Evolutionary conservation across 2,888 invertebrate species (phyloP).

Genomic region (Acleris laterana): DNA sequence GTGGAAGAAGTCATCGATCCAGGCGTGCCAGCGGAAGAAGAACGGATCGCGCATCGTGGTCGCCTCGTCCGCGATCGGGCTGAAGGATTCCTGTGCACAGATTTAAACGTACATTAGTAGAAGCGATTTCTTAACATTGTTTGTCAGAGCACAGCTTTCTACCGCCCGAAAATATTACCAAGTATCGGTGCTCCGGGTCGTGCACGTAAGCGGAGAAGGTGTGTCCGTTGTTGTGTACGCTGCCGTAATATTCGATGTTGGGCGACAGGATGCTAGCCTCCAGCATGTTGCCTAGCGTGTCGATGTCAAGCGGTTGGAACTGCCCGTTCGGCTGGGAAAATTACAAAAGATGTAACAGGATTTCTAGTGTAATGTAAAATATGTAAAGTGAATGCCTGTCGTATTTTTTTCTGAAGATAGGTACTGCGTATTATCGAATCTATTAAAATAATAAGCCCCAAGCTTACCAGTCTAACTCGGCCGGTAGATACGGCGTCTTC

Average conservation of each 20-base stretch:
- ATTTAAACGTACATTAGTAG: too few species aligned
- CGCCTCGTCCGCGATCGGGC: conserved; percentile 91
- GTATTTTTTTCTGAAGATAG: background rate
- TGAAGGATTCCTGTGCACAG: conserved; percentile 86
- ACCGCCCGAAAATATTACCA: conserved; percentile 71
- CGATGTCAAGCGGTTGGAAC: conserved; percentile 83
- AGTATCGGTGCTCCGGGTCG: conserved; percentile 88
- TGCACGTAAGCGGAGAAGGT: conserved; percentile 88
- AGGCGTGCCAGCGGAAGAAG: conserved; percentile 94
- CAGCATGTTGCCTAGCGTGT: conserved; percentile 89
- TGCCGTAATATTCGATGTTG: conserved; percentile 87
- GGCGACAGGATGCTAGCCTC: conserved; percentile 88
- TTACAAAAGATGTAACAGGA: background rate
- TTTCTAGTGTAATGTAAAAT: too few species aligned
- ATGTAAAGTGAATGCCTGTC: too few species aligned
- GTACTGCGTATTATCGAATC: background rate
- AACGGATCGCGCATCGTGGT: conserved; percentile 94
- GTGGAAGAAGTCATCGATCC: conserved; percentile 89
- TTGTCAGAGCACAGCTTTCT: too few species aligned
- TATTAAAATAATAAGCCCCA: background rate
- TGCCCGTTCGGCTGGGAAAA: conserved; percentile 74
- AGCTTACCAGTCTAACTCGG: conserved; percentile 82
- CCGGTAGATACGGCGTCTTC: conserved; percentile 90
- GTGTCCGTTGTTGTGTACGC: conserved; percentile 90
- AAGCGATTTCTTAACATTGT: too few species aligned